phyloP scores from a whole-genome alignment of 64 coral and sea anemone species.

The Astreopora myriophthalma region DNA sequence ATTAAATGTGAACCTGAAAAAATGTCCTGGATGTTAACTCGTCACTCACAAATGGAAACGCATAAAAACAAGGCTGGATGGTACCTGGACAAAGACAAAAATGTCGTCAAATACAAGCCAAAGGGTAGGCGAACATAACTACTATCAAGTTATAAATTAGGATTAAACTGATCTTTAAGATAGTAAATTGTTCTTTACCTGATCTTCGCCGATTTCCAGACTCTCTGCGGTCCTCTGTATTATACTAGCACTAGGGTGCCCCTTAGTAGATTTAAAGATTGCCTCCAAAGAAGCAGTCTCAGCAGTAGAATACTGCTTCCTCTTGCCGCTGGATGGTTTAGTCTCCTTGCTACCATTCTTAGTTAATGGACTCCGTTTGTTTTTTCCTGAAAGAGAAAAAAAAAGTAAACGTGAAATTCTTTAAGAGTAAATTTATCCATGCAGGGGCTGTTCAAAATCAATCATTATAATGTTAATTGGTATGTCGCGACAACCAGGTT shows the following conservation, averaged over 20 bases:
- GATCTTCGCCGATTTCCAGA: background rate
- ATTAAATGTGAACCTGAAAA: background rate
- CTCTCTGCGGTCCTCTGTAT: background rate
- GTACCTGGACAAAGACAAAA: background rate
- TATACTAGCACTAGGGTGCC: background rate
- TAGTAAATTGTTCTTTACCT: background rate
- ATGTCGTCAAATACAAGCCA: conserved; percentile 6
- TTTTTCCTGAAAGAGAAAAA: background rate
- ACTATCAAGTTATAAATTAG: too few relatives aligned
- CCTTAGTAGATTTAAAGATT: background rate
- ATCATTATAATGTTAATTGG: background rate
- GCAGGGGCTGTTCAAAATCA: conserved; percentile 5
- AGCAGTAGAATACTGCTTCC: conserved; percentile 3
- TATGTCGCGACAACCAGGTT: background rate
- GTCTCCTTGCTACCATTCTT: background rate
- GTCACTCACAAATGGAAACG: background rate
- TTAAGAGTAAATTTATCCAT: background rate
- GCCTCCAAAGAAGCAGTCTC: background rate
- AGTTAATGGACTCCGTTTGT: background rate
- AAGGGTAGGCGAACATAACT: conserved; percentile 4
- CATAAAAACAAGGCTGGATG: conserved; percentile 3
- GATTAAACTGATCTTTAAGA: background rate
- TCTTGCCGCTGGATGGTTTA: background rate
- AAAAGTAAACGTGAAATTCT: background rate
- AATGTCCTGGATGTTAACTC: background rate